A percentile compares a stretch with the other conserved stretches of the same genome.
Evolutionary conservation across 2,888 invertebrate species (phyloP).

Genomic region (Acleris holmiana): DNA sequence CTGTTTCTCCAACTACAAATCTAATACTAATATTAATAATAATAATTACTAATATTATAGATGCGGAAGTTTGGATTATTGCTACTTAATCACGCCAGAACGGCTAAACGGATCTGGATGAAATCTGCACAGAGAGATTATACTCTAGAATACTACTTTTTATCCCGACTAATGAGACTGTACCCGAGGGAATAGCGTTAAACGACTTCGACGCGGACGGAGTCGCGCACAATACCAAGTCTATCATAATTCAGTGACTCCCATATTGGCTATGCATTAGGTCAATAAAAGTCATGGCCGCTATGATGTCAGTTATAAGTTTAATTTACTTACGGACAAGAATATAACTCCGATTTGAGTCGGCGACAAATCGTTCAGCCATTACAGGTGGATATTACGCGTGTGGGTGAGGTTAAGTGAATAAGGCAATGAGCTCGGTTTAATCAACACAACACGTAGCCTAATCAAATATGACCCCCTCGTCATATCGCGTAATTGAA

Average conservation of each 20-base stretch:
- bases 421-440: slow-evolving; percentile 81
- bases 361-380: slow-evolving; percentile 44
- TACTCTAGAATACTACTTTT: no score
- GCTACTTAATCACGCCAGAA: no score
- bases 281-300: slow-evolving; percentile 61
- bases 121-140: no score
- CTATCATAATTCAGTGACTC: no score
- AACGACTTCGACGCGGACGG: no score
- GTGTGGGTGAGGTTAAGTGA: slow-evolving; percentile 68
- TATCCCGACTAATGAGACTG: no score
- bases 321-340: slow-evolving; percentile 49
- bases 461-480: slow-evolving; percentile 83
- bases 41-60: no score
- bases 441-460: slow-evolving; percentile 81
- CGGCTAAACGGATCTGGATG: no score
- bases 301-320: slow-evolving; percentile 65
- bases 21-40: no score
- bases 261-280: slow-evolving; percentile 32
- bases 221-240: no score
- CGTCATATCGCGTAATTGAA: slow-evolving; percentile 81
- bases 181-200: no score
- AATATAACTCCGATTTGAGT: slow-evolving; percentile 59
- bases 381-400: slow-evolving; percentile 53
- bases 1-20: background rate
- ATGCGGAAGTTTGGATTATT: no score